These are phyloP conservation scores for Stomatorhinus walkeri DNA, from an alignment of 2,797 vertebrate species.

Conservation along the genomic window DNA sequence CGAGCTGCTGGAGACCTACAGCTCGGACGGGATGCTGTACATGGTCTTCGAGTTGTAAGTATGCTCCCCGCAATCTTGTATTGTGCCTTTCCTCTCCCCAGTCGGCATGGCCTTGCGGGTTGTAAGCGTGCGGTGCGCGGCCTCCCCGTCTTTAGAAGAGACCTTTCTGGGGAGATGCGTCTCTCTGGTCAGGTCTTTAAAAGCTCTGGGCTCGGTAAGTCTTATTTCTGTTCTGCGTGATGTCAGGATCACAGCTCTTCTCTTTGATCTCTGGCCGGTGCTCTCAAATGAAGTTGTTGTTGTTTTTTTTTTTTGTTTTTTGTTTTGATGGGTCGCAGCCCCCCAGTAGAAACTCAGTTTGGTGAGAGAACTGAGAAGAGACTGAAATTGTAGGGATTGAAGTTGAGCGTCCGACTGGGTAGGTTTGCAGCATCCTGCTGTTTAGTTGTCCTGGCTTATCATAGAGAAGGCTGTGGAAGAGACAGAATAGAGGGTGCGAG, in stretches of 20 bases:
- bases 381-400: not conserved
- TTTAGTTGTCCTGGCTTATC: not conserved
- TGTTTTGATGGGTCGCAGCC: not conserved
- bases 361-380: not conserved
- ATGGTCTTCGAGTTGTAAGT: slow-evolving; percentile 99
- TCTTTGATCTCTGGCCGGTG: not conserved
- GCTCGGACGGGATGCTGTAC: slow-evolving; percentile 99
- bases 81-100: not conserved
- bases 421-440: not conserved
- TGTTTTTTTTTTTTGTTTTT: not conserved
- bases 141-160: not conserved
- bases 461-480: not conserved
- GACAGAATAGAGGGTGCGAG: not conserved
- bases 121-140: not conserved
- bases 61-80: not conserved
- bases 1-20: slow-evolving; percentile 96
- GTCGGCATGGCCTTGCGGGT: not conserved
- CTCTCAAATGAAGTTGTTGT: not conserved
- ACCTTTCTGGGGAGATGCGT: not conserved
- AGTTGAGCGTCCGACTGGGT: not conserved
- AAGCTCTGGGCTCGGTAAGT: no score
- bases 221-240: not conserved
- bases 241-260: not conserved
- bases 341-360: not conserved
- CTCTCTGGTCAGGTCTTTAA: not conserved